Conservation (phyloP, 2,797 vertebrate genomes). For the Malurus leucopterus region DNA sequence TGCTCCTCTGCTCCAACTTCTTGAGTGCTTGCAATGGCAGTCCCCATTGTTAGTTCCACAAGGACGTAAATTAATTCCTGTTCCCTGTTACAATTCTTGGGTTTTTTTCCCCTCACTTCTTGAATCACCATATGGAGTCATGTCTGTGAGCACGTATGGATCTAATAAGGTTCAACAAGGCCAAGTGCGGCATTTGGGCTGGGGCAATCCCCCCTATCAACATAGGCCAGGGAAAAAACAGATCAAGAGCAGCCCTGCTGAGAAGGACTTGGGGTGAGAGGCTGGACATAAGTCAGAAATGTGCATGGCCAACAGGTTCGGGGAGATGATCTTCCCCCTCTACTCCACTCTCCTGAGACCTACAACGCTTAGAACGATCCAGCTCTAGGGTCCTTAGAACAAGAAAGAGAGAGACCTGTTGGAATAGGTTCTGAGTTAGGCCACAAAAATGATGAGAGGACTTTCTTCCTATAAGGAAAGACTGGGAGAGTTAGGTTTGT, state of each 20-base stretch:
- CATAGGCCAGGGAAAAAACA: not conserved
- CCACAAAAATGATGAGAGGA: not conserved
- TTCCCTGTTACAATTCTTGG: not conserved
- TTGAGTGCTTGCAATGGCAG: not conserved
- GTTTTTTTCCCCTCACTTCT: not conserved
- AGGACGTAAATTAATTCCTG: not conserved
- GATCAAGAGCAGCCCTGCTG: fast-evolving
- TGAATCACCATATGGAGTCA: not conserved
- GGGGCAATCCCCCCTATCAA: fast-evolving
- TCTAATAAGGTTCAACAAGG: not conserved
- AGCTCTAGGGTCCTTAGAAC: not conserved
- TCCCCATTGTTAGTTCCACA: fast-evolving
- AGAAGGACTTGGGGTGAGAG: not conserved
- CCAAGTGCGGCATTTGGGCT: not conserved
- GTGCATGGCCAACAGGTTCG: fast-evolving
- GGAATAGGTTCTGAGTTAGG: fast-evolving
- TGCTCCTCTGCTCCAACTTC: not conserved
- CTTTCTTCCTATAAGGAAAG: not conserved
- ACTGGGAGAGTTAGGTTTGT: not conserved
- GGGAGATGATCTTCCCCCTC: not conserved
- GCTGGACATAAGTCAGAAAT: not conserved
- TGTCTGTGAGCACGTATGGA: not conserved
- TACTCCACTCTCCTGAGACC: not conserved
- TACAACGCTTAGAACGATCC: fast-evolving
- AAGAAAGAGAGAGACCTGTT: fast-evolving